These are phyloP conservation scores for Portevinia maculata DNA, from an alignment of 2,888 invertebrate genomes.

Conservation along the genomic window DNA sequence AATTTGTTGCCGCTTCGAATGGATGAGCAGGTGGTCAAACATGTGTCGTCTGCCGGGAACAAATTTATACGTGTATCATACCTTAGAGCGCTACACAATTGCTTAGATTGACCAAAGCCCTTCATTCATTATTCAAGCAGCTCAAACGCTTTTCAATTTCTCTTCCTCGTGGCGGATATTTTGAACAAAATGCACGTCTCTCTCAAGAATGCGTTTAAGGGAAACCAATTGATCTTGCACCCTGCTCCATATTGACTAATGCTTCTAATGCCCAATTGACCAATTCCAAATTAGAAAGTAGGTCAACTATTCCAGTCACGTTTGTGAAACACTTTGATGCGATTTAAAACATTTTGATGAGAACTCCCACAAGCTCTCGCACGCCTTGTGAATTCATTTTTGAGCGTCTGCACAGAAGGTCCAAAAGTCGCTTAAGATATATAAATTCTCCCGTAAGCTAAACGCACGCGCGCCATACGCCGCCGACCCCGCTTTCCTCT, in stretches of 20 bases:
- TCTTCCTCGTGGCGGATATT: conserved; percentile 41
- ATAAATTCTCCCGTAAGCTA: conserved; percentile 3
- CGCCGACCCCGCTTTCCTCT: too few relatives aligned
- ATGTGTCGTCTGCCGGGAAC: conserved; percentile 65
- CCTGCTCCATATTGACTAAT: conserved; percentile 53
- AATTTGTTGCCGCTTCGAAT: conserved; percentile 54
- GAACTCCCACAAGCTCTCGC: conserved; percentile 11
- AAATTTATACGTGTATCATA: conserved; percentile 33
- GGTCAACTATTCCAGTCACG: conserved; percentile 62
- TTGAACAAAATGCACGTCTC: conserved; percentile 61
- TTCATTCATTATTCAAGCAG: conserved; percentile 51
- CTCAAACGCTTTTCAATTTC: conserved; percentile 48
- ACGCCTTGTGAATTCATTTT: conserved; percentile 25
- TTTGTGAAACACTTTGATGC: conserved; percentile 33
- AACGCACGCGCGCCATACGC: conserved; percentile 39
- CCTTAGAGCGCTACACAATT: conserved; percentile 22
- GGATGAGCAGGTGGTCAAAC: conserved; percentile 34
- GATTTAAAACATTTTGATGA: conserved; percentile 6
- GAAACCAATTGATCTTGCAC: conserved; percentile 39
- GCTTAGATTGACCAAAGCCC: conserved; percentile 27
- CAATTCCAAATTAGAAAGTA: conserved; percentile 60
- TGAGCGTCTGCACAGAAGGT: conserved; percentile 5
- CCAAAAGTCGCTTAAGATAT: not conserved
- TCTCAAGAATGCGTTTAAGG: conserved; percentile 56
- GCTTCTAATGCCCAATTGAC: conserved; percentile 46